These are phyloP conservation scores for Tethea ocularis DNA, from an alignment of 2,888 invertebrate species.

Conservation along the genomic window DNA sequence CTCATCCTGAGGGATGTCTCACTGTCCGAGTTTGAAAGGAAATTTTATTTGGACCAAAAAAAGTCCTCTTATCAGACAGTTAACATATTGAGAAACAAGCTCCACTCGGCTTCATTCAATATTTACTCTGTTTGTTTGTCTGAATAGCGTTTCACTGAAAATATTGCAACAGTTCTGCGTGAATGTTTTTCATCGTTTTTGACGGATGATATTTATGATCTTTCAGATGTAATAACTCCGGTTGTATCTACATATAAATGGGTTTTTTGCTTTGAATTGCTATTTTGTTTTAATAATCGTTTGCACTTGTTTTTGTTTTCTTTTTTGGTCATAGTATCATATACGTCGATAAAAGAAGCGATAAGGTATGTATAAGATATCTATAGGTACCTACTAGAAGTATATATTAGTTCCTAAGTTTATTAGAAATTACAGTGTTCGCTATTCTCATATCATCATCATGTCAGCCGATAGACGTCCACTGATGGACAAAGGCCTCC, in stretches of 20 bases:
- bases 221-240: constrained; percentile 14
- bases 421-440: too few relatives aligned
- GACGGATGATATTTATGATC: constrained; percentile 26
- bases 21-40: constrained; percentile 49
- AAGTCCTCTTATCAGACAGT: constrained; percentile 54
- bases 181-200: constrained; percentile 34
- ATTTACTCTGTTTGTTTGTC: constrained; percentile 55
- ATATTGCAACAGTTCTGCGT: constrained; percentile 34
- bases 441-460: too few relatives aligned
- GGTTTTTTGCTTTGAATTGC: background rate
- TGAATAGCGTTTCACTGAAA: constrained; percentile 27
- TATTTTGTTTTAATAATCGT: background rate
- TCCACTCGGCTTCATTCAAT: constrained; percentile 60
- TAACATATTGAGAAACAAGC: constrained; percentile 70
- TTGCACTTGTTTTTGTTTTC: too few relatives aligned
- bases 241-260: background rate
- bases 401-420: too few relatives aligned
- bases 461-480: too few relatives aligned
- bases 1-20: constrained; percentile 55
- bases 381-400: too few relatives aligned
- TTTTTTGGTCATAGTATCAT: too few relatives aligned
- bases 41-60: constrained; percentile 50
- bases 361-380: too few relatives aligned
- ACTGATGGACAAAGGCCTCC: too few relatives aligned
- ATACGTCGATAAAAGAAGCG: too few relatives aligned